Evolutionary conservation across 2,797 vertebrate species (phyloP).

Genomic region (Tapera naevia): DNA sequence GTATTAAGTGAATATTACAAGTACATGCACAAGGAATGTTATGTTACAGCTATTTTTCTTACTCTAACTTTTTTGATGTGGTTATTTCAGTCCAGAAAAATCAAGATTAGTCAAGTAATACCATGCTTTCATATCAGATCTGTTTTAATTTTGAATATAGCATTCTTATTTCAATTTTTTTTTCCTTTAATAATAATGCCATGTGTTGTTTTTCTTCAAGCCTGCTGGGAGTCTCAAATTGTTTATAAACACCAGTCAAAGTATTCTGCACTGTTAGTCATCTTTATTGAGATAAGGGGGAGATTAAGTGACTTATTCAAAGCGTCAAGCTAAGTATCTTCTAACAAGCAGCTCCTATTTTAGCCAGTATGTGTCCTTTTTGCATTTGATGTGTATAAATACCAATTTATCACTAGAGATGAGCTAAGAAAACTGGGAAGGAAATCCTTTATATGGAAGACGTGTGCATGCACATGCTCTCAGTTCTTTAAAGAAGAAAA

Average conservation of each 20-base stretch:
- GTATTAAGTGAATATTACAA: neutral
- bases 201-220: neutral
- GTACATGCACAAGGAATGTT: neutral
- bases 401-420: neutral
- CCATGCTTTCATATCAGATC: neutral
- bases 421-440: neutral
- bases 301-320: neutral
- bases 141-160: neutral
- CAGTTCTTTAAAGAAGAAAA: neutral
- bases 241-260: neutral
- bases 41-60: neutral
- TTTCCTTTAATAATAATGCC: neutral
- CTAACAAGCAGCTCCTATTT: neutral
- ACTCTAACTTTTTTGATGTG: neutral
- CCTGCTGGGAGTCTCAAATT: neutral
- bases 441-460: neutral
- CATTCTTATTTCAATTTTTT: neutral
- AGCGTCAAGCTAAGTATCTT: neutral
- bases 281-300: neutral
- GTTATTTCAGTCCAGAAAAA: neutral
- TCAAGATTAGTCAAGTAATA: neutral
- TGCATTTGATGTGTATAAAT: neutral
- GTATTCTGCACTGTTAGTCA: neutral
- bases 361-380: neutral
- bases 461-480: neutral